Evolutionary conservation across 37 sponge, comb jelly and placozoan species (phyloP).

Genomic region (Aphrocallistes beatrix): DNA sequence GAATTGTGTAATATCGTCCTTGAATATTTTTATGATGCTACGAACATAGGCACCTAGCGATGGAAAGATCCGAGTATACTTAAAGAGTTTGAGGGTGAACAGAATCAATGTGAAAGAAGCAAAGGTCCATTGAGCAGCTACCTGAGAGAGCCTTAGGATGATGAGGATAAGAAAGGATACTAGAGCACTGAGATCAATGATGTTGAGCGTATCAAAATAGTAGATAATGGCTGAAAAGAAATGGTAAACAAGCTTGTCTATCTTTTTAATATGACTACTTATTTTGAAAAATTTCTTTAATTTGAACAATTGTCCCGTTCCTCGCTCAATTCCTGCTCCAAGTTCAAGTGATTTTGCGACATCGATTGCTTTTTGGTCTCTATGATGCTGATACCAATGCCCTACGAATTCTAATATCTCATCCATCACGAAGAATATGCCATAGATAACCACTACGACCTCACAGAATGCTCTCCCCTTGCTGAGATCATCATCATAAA

Average conservation of each 20-base stretch:
- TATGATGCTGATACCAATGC: conserved; percentile 6
- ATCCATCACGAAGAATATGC: neutral
- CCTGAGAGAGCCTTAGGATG: neutral
- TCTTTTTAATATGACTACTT: neutral
- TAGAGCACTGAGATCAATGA: neutral
- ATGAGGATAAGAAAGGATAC: neutral
- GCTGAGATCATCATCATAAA: neutral
- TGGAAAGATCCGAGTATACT: neutral
- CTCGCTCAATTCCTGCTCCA: neutral
- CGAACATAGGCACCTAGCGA: neutral
- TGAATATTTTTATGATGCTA: neutral
- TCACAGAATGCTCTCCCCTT: conserved; percentile 10
- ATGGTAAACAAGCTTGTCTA: neutral
- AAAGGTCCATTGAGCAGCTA: neutral
- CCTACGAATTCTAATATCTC: neutral
- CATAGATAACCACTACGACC: neutral
- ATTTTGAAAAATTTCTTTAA: neutral
- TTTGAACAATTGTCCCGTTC: neutral
- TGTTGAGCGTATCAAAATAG: neutral
- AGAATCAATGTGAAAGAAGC: conserved; percentile 9
- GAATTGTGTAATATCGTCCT: neutral
- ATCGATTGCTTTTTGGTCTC: neutral
- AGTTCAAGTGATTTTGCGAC: neutral
- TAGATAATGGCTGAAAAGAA: neutral
- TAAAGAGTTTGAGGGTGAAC: neutral